phyloP scores from a whole-genome alignment of 2,888 invertebrate genomes.

The Agonopterix subpropinquella region DNA sequence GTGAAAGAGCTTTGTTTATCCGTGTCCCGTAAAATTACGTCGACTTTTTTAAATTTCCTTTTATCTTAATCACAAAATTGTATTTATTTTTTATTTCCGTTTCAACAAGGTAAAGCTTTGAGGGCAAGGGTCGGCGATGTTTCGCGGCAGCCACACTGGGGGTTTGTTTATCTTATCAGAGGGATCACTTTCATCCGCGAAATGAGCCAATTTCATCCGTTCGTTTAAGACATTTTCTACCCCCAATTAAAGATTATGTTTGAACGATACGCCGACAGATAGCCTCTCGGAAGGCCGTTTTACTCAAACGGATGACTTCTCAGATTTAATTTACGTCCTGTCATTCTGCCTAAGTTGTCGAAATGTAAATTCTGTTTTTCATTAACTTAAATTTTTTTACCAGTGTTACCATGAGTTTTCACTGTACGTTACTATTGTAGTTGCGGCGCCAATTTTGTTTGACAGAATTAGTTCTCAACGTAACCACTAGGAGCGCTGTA shows the following conservation, averaged over 20 bases:
- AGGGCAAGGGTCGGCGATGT: conserved; percentile 9
- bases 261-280: background rate
- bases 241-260: conserved; percentile 24
- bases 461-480: too few relatives aligned
- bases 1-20: background rate
- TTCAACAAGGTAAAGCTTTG: conserved; percentile 6
- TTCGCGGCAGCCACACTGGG: conserved; percentile 13
- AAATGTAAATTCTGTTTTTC: conserved; percentile 30
- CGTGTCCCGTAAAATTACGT: background rate
- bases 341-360: conserved; percentile 20
- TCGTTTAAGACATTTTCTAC: conserved; percentile 24
- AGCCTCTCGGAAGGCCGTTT: background rate
- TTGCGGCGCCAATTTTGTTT: too few relatives aligned
- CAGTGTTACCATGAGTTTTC: too few relatives aligned
- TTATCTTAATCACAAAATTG: conserved; percentile 11
- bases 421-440: too few relatives aligned
- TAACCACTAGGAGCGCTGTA: too few relatives aligned
- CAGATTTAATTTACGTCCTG: conserved; percentile 20
- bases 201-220: conserved; percentile 29
- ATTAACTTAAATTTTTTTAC: conserved; percentile 20
- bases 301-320: conserved; percentile 5
- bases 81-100: conserved; percentile 26
- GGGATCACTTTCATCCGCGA: conserved; percentile 29
- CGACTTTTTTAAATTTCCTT: background rate
- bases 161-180: conserved; percentile 37